Evolutionary conservation across 2,113 vertebrate species (phyloP), one percentile per base, ranked within the genome.

Genomic region (Neogobius melanostomus): DNA sequence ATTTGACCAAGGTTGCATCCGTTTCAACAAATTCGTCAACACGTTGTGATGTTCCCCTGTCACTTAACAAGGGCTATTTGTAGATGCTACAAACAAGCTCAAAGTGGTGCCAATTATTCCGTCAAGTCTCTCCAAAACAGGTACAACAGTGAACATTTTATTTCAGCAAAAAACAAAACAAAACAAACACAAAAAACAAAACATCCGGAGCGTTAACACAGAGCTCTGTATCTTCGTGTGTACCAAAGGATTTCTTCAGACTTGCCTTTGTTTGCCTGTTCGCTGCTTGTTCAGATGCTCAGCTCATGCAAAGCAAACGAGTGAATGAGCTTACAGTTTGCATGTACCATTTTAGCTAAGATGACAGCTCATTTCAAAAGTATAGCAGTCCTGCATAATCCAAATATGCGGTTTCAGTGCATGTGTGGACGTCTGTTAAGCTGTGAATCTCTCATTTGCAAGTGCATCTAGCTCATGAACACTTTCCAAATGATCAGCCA

Each of bases 81-180:
- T 44, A 71, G 52, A 47, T 0, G 42, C 57, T 71, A 81, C 82
- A 84, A 87, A 82, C 62, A 46, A 52, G 51, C 52, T 60, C 69
- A 82, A 74, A 81, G 72, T 52, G 51, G 45, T 8, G 46, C 65
- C 75, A 63, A 56, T 79, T 11, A 75, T 49, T 70, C 67, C 17
- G 44, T 64, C 50, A 21, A 56, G 36, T 64, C 61, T 65, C 62
- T 69, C 68, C 56, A 80, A 61, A 45, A 75, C 43, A 11, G 10
- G 11, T 53, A 51, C 43, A 42, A 48, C 11, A 50, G 57, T 69
- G n/a, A 17, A 28, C n/a, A 59, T 72, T 57, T 46, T 56, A 8
- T 73, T 80, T 76, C 42, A 68, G 43, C 43, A 11, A 50, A 66
- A n/a, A 61, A 43, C 16, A 54, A 68, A 61, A 43, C 16, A 54